Evolutionary conservation across 92 coral and sea anemone species (phyloP), one percentile per base, ranked within the genome.

Genomic region (Virgularia gustaviana): DNA sequence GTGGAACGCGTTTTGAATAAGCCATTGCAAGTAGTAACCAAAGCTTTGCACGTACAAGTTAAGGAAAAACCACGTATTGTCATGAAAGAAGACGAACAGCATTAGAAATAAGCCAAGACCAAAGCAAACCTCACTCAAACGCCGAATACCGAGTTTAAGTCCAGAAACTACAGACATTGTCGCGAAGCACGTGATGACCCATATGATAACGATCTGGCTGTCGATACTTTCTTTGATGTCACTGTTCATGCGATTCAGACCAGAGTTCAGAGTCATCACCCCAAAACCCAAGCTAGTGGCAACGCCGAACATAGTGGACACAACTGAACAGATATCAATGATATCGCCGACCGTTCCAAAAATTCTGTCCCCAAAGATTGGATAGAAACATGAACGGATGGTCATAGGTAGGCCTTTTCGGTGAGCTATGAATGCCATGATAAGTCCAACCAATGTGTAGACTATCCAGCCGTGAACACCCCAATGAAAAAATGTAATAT

Each of bases 391-490:
- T 31, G 77, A 71, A 49, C 97, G 86, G 85, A 90, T 88, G 22
- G 97, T 88, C 95, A 90, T 85, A 30, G 97, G 97, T 32, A 85
- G 88, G 34, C 81, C 83, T 51, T 81, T 86, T 34, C 90, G 73
- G 83, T 85, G 84, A 9, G 87, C 71, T 2, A 90, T 79, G 78
- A 88, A 90, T 37, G 87, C 95, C 23, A 90, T 86, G 24, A 85
- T 71, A 47, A 90, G 78, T 32, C 90, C 97, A 20, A 90, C 86
- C 54, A 90, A 72, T 35, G 84, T 84, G 51, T 90, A 90, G 25
- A 90, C 97, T 30, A 90, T 81, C 97, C 97, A 90, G 36, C 88
- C 97, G 66, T 90, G 97, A 43, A 90, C 39, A 6, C 97, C 97
- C 97, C 97, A 90, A 66, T 90, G 97, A 62, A 90, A 90, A 18